phyloP scores from a whole-genome alignment of 2,797 vertebrate genomes.

The Pterois miles region DNA sequence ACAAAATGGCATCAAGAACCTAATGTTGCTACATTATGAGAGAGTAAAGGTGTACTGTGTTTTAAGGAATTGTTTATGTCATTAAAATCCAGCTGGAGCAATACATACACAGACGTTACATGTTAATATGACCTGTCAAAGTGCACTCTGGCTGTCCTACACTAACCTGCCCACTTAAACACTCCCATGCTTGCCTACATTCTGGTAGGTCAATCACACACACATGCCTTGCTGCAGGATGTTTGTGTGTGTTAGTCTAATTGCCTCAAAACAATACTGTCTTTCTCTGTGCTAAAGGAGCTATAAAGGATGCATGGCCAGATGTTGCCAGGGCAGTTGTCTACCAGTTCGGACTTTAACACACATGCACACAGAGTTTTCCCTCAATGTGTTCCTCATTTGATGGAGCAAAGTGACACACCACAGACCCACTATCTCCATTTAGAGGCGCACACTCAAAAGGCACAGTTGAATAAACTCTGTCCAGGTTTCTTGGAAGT shows the following conservation, averaged over 20 bases:
- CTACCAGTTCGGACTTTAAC: conserved; percentile 58
- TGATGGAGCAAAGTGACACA: conserved; percentile 76
- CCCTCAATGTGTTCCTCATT: conserved; percentile 81
- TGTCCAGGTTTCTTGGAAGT: conserved; percentile 57
- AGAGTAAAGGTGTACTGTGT: too few species aligned
- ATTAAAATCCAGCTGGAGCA: background rate
- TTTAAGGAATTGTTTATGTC: background rate
- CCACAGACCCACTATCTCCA: conserved; percentile 75
- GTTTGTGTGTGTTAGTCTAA: conserved; percentile 68
- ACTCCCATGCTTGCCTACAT: conserved; percentile 17
- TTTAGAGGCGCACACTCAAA: conserved; percentile 54
- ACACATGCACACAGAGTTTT: conserved; percentile 32
- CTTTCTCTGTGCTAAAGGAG: conserved; percentile 78
- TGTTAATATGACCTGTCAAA: conserved; percentile 2
- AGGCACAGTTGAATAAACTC: conserved; percentile 59
- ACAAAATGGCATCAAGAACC: too few species aligned
- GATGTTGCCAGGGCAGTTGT: conserved; percentile 77
- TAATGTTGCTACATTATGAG: too few species aligned
- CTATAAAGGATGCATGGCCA: conserved; percentile 76
- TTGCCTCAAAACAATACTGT: conserved; percentile 81
- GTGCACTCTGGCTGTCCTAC: conserved; percentile 1
- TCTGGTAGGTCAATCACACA: conserved; percentile 30
- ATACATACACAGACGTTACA: background rate
- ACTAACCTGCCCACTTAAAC: conserved; percentile 18
- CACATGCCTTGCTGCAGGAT: conserved; percentile 49